These are phyloP conservation scores for Agonopterix arenella DNA, from an alignment of 2,888 invertebrate species.

Conservation along the genomic window DNA sequence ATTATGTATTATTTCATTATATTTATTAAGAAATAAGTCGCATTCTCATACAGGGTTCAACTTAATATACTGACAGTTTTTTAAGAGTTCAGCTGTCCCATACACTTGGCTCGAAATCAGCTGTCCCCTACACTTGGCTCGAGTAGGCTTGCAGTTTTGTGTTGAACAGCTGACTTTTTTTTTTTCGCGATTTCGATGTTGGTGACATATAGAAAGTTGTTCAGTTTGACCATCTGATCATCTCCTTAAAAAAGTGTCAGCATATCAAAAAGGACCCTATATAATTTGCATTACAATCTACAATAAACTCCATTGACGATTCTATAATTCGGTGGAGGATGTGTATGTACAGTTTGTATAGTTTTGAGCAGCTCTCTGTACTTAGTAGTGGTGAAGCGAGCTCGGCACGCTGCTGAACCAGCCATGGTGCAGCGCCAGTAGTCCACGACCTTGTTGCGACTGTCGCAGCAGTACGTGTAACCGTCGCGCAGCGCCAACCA, in stretches of 20 bases:
- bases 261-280: no score
- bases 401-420: slow-evolving; percentile 35
- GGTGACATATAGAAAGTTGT: no score
- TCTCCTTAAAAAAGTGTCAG: no score
- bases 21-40: not conserved
- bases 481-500: not conserved
- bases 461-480: slow-evolving; percentile 12
- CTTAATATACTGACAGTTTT: no score
- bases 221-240: no score
- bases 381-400: slow-evolving; percentile 51
- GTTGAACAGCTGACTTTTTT: no score
- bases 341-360: not conserved
- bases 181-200: no score
- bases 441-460: slow-evolving; percentile 1
- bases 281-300: not conserved
- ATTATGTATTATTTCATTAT: not conserved
- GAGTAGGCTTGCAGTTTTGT: no score
- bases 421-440: slow-evolving; percentile 4
- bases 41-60: no score
- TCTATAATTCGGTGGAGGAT: not conserved
- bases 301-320: not conserved
- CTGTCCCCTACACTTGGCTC: no score
- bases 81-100: no score
- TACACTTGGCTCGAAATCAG: no score
- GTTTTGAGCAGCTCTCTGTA: not conserved